These are phyloP conservation scores for Lycorma delicatula DNA, from an alignment of 1,140 invertebrate species.

Conservation along the genomic window DNA sequence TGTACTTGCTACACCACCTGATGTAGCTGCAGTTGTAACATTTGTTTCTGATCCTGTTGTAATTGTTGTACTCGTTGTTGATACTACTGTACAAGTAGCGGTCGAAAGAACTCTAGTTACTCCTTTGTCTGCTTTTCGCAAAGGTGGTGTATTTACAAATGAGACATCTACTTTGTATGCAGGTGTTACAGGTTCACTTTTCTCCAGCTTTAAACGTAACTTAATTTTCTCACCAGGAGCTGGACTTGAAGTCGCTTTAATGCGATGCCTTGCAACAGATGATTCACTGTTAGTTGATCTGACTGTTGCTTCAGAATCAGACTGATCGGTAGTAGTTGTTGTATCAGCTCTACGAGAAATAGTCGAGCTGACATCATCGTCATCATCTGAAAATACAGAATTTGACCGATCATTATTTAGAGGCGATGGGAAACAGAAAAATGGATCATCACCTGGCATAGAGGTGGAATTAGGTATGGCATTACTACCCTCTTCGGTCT, in stretches of 20 bases:
- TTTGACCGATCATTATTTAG: constrained; percentile 46
- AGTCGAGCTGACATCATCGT: constrained; percentile 30
- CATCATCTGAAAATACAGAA: constrained; percentile 44
- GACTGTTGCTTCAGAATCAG: constrained; percentile 51
- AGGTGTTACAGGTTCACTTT: constrained; percentile 63
- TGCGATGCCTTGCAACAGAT: constrained; percentile 20
- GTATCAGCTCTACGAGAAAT: constrained; percentile 40
- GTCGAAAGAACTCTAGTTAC: constrained; percentile 36
- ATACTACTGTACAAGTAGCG: constrained; percentile 46
- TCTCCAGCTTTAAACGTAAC: constrained; percentile 70
- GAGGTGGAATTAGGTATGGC: constrained; percentile 19
- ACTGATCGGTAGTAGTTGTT: constrained; percentile 46
- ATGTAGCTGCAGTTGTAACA: constrained; percentile 35
- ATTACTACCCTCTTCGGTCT: constrained; percentile 36
- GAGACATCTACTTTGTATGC: constrained; percentile 74
- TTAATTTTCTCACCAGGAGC: constrained; percentile 66
- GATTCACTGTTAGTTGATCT: constrained; percentile 45
- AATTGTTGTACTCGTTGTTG: constrained; percentile 51
- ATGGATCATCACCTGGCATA: constrained; percentile 35
- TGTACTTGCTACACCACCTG: background rate
- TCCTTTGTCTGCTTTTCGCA: constrained; percentile 43
- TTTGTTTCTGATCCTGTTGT: constrained; percentile 43
- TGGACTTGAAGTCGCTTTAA: constrained; percentile 23
- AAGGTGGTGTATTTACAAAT: constrained; percentile 49
- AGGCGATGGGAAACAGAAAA: constrained; percentile 46